Conservation (phyloP, 2,797 vertebrate species). For the Sebastes melanostomus region DNA sequence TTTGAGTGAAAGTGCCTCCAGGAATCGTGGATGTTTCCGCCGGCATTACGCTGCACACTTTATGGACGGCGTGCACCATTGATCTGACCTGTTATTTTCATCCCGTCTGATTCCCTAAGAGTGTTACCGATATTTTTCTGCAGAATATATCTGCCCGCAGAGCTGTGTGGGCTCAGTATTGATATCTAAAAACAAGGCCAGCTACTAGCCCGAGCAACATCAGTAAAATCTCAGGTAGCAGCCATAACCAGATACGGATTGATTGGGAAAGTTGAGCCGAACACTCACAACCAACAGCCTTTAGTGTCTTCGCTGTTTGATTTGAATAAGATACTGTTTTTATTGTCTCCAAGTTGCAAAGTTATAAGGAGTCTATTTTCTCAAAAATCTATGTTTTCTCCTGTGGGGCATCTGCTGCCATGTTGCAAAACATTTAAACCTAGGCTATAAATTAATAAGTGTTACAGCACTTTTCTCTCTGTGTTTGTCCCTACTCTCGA, state of each 20-base stretch:
- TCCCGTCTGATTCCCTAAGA: background rate
- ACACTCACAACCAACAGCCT: background rate
- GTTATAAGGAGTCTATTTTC: background rate
- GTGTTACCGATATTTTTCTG: background rate
- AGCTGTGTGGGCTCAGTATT: constrained; percentile 3
- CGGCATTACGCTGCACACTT: background rate
- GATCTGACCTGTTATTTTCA: constrained; percentile 44
- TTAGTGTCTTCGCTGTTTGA: background rate
- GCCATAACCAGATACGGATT: constrained; percentile 1
- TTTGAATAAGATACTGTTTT: background rate
- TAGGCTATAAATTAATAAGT: background rate
- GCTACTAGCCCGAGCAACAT: background rate
- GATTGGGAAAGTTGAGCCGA: background rate
- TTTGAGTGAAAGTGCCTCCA: constrained; percentile 48
- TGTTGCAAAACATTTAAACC: background rate
- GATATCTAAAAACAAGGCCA: constrained; percentile 7
- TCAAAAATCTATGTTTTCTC: constrained; percentile 9
- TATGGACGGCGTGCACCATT: constrained; percentile 4
- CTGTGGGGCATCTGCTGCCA: background rate
- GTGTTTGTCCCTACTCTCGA: background rate
- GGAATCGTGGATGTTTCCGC: constrained; percentile 13
- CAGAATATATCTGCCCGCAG: background rate
- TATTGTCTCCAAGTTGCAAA: background rate
- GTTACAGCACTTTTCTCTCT: background rate
- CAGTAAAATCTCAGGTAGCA: background rate